A percentile compares a stretch with the other conserved stretches of the same genome.
Conservation (phyloP, 2,797 vertebrate species). For the Myoxocephalus aenaeus region DNA sequence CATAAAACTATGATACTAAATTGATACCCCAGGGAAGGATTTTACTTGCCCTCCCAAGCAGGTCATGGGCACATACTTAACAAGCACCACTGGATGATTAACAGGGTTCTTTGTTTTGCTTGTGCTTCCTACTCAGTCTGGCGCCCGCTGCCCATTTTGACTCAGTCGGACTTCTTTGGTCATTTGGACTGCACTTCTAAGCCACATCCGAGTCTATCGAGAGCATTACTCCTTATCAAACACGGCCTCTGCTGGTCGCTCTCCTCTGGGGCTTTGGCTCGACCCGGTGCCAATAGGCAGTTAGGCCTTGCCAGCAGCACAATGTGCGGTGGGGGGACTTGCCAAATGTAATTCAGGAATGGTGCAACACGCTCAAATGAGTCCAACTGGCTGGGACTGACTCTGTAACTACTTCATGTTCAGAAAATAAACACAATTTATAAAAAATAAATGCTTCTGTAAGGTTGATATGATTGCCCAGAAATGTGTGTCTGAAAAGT, state of each 20-base stretch:
- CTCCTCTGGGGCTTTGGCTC: constrained; percentile 42
- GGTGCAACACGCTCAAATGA: constrained; percentile 36
- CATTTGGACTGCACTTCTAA: constrained; percentile 25
- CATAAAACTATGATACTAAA: constrained; percentile 4
- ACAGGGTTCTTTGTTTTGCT: constrained; percentile 6
- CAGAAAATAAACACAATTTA: constrained; percentile 18
- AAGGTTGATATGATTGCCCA: not conserved
- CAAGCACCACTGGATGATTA: constrained; percentile 13
- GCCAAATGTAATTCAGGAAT: constrained; percentile 61
- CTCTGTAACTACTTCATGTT: constrained; percentile 24
- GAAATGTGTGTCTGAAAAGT: not conserved
- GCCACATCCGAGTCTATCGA: constrained; percentile 26
- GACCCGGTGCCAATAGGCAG: constrained; percentile 42
- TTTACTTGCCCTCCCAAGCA: not conserved
- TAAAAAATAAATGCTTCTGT: constrained; percentile 4
- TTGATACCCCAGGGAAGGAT: not conserved
- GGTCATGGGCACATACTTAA: not conserved
- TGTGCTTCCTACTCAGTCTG: constrained; percentile 5
- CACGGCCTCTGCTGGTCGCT: constrained; percentile 47
- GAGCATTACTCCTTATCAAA: constrained; percentile 43
- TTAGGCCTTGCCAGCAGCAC: constrained; percentile 45
- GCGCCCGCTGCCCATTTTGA: constrained; percentile 2
- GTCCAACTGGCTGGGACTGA: constrained; percentile 37
- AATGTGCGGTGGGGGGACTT: constrained; percentile 31
- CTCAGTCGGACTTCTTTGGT: constrained; percentile 5